These are phyloP conservation scores for Poeciliopsis turneri DNA, from an alignment of 2,797 vertebrate genomes.

Conservation along the genomic window DNA sequence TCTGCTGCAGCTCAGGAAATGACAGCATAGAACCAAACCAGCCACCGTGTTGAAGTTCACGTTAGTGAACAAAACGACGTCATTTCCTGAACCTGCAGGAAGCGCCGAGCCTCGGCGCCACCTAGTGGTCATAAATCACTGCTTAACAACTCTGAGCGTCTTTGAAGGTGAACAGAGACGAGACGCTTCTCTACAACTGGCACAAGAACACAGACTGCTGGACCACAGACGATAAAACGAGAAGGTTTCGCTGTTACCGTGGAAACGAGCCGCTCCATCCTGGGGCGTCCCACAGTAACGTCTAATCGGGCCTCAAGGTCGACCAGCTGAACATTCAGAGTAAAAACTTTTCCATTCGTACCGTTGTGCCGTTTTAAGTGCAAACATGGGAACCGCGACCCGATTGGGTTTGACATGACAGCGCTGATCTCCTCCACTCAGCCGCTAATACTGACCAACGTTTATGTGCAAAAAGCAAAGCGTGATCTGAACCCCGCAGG, in stretches of 20 bases:
- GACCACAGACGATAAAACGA: constrained; percentile 15
- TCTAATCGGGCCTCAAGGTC: too few species aligned
- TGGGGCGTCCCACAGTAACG: background rate
- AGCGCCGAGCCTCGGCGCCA: constrained; percentile 25
- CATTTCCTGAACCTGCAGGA: background rate
- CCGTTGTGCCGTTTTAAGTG: background rate
- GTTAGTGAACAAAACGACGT: background rate
- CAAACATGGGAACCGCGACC: background rate
- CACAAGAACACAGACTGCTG: constrained; percentile 41
- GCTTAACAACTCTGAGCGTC: constrained; percentile 6
- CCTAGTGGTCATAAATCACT: constrained; percentile 53
- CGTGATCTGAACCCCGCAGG: too few species aligned
- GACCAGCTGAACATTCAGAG: background rate
- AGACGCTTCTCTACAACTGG: constrained; percentile 47
- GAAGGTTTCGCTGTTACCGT: constrained; percentile 2
- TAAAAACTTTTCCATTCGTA: background rate
- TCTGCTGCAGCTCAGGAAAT: constrained; percentile 8
- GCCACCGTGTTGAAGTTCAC: background rate
- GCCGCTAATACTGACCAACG: background rate
- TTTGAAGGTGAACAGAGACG: constrained; percentile 25
- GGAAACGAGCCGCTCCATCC: background rate
- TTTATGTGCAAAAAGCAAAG: background rate
- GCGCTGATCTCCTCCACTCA: background rate
- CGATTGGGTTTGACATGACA: background rate
- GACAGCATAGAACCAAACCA: background rate